phyloP scores from a whole-genome alignment of 2,113 vertebrate species.

The Chaetorhynchus papuensis region DNA sequence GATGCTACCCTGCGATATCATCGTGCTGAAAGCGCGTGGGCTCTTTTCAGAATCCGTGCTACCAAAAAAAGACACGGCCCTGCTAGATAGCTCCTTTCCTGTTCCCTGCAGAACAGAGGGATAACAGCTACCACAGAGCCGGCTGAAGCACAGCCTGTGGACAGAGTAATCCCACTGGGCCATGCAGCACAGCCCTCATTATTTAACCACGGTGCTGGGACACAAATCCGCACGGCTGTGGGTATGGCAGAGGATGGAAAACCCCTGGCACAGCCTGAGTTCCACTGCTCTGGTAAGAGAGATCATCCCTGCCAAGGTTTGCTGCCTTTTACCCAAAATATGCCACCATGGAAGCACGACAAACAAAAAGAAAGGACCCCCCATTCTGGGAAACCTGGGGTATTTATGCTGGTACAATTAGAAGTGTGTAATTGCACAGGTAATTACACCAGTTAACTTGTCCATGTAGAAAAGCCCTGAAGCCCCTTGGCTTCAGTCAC shows the following conservation, averaged over 20 bases:
- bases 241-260: background rate
- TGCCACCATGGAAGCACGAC: rapidly evolving
- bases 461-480: background rate
- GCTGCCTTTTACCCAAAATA: background rate
- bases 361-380: background rate
- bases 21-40: rapidly evolving
- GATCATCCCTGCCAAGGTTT: background rate
- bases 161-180: background rate
- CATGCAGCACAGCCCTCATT: background rate
- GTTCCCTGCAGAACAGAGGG: background rate
- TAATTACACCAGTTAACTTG: background rate
- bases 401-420: background rate
- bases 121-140: background rate
- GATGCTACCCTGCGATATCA: background rate
- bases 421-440: background rate
- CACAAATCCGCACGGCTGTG: rapidly evolving
- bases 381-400: background rate
- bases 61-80: rapidly evolving
- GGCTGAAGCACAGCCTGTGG: background rate
- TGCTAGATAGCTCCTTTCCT: background rate
- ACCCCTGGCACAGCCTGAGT: background rate
- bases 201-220: background rate
- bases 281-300: rapidly evolving
- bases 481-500: background rate
- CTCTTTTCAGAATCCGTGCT: background rate